Conservation (phyloP, 2,797 vertebrate genomes). For the Paramormyrops hopkinsi region DNA sequence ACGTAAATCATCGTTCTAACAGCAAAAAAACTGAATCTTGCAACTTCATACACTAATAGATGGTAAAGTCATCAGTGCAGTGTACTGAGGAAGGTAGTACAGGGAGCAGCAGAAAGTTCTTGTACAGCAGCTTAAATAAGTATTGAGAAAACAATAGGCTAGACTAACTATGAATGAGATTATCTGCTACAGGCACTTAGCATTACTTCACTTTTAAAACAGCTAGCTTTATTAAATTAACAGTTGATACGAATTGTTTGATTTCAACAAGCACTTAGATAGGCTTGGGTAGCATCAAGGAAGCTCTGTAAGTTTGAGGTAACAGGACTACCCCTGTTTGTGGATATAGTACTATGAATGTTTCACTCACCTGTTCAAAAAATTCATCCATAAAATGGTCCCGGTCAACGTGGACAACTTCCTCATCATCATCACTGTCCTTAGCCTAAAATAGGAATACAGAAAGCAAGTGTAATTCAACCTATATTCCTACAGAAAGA, state of each 20-base stretch:
- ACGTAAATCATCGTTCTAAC: neutral
- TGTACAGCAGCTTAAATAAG: neutral
- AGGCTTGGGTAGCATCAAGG: neutral
- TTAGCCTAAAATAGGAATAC: slow-evolving; percentile 65
- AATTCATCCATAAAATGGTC: slow-evolving; percentile 95
- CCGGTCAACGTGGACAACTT: slow-evolving; percentile 84
- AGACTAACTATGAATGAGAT: neutral
- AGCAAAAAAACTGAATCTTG: neutral
- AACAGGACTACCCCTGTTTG: neutral
- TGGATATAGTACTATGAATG: neutral
- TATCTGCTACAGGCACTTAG: neutral
- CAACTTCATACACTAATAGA: neutral
- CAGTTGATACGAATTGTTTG: neutral
- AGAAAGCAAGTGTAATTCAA: neutral
- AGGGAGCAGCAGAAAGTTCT: neutral
- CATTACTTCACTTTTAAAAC: neutral
- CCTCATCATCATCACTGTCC: slow-evolving; percentile 91
- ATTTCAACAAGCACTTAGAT: neutral
- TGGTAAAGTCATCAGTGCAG: neutral
- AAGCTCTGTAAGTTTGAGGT: neutral
- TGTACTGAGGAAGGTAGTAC: neutral
- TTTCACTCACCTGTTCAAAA: slow-evolving; percentile 77
- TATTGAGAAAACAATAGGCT: neutral
- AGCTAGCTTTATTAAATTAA: neutral
- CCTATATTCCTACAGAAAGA: neutral